Base-by-base conservation (phyloP, 2,113 vertebrate species). In the Procavia capensis region DNA sequence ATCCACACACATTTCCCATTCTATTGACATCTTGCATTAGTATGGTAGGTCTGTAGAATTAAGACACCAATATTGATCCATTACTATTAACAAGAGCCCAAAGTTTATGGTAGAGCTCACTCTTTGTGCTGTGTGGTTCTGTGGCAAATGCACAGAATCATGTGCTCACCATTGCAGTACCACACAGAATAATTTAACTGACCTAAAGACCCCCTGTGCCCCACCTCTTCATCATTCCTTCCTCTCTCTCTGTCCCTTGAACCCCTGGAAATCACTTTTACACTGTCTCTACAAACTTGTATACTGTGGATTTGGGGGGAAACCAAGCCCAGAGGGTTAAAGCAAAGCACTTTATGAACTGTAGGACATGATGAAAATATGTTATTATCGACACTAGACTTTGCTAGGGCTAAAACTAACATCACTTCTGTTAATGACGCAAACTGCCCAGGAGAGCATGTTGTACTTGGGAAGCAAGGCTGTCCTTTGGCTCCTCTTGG, bases 311-410 rank as follows among this genome's bases (percentile, higher is more conserved):
- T 66, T 80, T 78, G 47, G 78, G 75, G 64, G 27, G 24, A 50
- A 70, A 29, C 47, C 82, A 92, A 76, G 54, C 29, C 74, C 39
- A 39, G 66, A 36, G 64, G 81, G 79, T 93, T 76, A 95, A 95
- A 94, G 68, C 63, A 95, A 95, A 94, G 61, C 63, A 84, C 61
- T 82, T 68, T 92, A 88, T 85, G 29, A 90, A 93, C 9, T 64
- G 36, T 70, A 74, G 72, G 92, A 81, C 57, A 57, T 80, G 93
- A 66, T 89, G 25, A 66, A 88, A 94, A 17, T 45, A 79, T 39
- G 84, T 93, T 66, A 76, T 80, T 80, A 94, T 39, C 75, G 72
- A 50, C 29, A 45, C 34, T 29, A 85, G 70, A 39, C 81, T 87
- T 85, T 83, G 70, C 78, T 61, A 50, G 50, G 47, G 76, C 45